phyloP scores from a whole-genome alignment of 2,113 vertebrate genomes.

The Neotoma lepida region DNA sequence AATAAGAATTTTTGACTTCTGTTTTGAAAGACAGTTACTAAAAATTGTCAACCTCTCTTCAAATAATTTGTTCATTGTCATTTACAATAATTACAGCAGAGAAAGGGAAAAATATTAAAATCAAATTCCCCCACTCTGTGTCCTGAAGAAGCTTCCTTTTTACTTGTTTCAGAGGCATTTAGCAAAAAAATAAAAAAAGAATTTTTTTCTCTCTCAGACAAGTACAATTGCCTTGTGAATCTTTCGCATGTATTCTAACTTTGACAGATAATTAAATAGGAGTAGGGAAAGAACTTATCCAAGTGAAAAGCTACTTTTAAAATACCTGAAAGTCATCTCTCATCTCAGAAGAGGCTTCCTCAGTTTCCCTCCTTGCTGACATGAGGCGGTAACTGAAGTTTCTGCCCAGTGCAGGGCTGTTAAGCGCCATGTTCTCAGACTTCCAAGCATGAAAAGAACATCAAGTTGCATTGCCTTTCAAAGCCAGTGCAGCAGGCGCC shows the following conservation, averaged over 20 bases:
- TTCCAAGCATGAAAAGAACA: constrained; percentile 19
- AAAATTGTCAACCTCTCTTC: constrained; percentile 22
- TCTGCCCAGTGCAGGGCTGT: neutral
- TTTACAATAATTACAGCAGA: constrained; percentile 32
- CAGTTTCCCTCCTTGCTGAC: constrained; percentile 70
- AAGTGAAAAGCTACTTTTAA: constrained; percentile 67
- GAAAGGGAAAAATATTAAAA: constrained; percentile 3
- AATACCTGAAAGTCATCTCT: constrained; percentile 59
- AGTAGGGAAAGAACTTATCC: constrained; percentile 63
- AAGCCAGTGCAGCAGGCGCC: neutral
- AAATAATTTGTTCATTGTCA: constrained; percentile 54
- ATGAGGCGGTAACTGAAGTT: constrained; percentile 66
- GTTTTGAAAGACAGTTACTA: constrained; percentile 48
- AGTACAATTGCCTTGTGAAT: constrained; percentile 43
- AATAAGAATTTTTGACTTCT: constrained; percentile 26
- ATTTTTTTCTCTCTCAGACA: constrained; percentile 67
- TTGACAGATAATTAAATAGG: constrained; percentile 71
- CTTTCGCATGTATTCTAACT: constrained; percentile 54
- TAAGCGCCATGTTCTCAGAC: constrained; percentile 63
- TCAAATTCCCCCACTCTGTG: neutral
- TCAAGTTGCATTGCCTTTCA: constrained; percentile 56
- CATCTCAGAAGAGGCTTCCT: constrained; percentile 65
- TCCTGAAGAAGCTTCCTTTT: constrained; percentile 39
- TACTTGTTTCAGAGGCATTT: constrained; percentile 30
- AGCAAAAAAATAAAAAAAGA: neutral